Evolutionary conservation across 2,113 vertebrate species (phyloP).

Genomic region (Myotis brandtii): DNA sequence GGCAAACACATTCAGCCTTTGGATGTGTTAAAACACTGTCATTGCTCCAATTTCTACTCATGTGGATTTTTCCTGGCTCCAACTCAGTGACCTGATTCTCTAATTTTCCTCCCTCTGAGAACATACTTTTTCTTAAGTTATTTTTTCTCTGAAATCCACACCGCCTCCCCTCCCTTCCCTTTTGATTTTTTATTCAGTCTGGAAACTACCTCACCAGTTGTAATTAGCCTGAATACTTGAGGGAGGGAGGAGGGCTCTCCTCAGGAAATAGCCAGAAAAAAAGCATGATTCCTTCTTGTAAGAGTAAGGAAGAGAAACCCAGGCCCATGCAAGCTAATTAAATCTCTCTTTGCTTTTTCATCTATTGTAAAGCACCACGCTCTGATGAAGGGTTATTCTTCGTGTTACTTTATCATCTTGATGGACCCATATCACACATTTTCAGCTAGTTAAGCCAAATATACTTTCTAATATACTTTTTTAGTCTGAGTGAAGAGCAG

Average conservation of each 20-base stretch:
- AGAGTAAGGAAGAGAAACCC: conserved; percentile 43
- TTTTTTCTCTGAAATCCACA: conserved; percentile 76
- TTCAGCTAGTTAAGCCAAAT: conserved; percentile 5
- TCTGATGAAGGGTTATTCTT: background rate
- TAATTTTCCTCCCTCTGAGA: conserved; percentile 74
- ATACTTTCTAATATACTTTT: background rate
- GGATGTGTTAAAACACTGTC: conserved; percentile 84
- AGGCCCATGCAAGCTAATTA: conserved; percentile 48
- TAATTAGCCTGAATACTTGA: conserved; percentile 62
- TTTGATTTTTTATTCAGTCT: conserved; percentile 70
- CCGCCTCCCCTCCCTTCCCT: conserved; percentile 64
- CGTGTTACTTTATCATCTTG: conserved; percentile 20
- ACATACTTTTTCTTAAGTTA: conserved; percentile 83
- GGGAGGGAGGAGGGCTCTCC: conserved; percentile 48
- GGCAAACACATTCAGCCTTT: conserved; percentile 80
- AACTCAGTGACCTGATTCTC: conserved; percentile 86
- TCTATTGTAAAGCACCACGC: conserved; percentile 42
- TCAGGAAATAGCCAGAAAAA: conserved; percentile 63
- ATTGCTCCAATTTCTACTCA: conserved; percentile 84
- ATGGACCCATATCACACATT: conserved; percentile 16
- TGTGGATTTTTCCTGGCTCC: conserved; percentile 86
- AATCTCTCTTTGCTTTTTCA: conserved; percentile 56
- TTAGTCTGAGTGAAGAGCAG: background rate
- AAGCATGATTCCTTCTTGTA: conserved; percentile 59
- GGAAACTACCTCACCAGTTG: conserved; percentile 65